Conservation (phyloP, 2,888 invertebrate species). For the Hololepta plana region DNA sequence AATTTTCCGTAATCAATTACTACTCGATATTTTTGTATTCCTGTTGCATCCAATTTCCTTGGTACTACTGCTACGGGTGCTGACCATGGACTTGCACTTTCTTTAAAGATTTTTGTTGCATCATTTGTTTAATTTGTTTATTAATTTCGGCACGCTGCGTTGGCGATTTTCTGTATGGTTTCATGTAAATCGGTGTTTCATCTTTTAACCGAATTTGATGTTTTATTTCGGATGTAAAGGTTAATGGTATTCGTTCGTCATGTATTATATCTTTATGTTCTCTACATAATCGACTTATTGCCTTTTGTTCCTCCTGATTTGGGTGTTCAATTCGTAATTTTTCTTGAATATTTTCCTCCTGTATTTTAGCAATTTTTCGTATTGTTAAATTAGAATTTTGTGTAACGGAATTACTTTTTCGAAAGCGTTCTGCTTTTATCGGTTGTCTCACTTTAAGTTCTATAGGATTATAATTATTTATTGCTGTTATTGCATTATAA, state of each 20-base stretch:
- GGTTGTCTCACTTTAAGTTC: conserved; percentile 1
- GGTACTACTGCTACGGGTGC: conserved; percentile 11
- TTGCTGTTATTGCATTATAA: conserved; percentile 2
- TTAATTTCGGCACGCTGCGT: conserved; percentile 13
- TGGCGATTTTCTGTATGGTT: conserved; percentile 13
- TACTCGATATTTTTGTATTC: conserved; percentile 11
- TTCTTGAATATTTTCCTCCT: conserved; percentile 1
- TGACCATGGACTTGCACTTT: conserved; percentile 9
- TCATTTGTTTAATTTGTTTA: conserved; percentile 9
- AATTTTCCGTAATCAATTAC: conserved; percentile 12
- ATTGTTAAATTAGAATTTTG: no score
- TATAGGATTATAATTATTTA: conserved; percentile 4
- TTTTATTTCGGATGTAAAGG: conserved; percentile 11
- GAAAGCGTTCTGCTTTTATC: background rate
- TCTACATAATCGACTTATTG: conserved; percentile 5
- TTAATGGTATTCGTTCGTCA: conserved; percentile 7
- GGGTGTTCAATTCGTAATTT: conserved; percentile 4
- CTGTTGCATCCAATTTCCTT: conserved; percentile 10
- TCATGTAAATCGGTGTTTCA: conserved; percentile 10
- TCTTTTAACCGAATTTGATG: conserved; percentile 9
- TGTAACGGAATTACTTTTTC: conserved; percentile 1
- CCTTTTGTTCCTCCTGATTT: conserved; percentile 4
- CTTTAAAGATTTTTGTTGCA: conserved; percentile 10
- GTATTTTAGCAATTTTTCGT: conserved; percentile 1
- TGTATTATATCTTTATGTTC: conserved; percentile 10